phyloP scores from a whole-genome alignment of 2,113 vertebrate species.

The Melospiza melodia region DNA sequence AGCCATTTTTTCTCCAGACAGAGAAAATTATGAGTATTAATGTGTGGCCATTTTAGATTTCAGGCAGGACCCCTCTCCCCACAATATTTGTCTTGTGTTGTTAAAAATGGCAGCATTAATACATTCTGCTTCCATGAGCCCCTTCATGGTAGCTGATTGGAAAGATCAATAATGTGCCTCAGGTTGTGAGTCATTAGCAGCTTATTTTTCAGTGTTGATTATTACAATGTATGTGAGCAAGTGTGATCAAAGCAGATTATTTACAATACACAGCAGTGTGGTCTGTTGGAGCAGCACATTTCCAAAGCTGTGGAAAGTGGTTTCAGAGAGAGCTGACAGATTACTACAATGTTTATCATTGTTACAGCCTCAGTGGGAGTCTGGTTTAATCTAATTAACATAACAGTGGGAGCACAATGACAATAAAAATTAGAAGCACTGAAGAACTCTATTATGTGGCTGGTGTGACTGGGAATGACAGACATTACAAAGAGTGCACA shows the following conservation, averaged over 20 bases:
- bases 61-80: not conserved
- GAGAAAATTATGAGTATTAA: not conserved
- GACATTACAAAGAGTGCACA: not conserved
- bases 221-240: not conserved
- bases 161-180: not conserved
- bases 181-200: not conserved
- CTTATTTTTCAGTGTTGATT: not conserved
- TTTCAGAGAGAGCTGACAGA: not conserved
- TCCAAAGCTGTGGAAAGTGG: not conserved
- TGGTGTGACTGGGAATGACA: not conserved
- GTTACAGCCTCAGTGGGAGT: constrained; percentile 15
- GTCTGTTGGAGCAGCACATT: not conserved
- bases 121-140: not conserved
- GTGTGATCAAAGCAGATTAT: not conserved
- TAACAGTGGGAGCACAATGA: not conserved
- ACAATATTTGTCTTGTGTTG: not conserved
- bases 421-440: constrained; percentile 12
- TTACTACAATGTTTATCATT: not conserved
- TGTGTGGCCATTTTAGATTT: not conserved
- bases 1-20: not conserved
- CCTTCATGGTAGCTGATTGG: not conserved
- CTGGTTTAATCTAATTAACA: constrained; percentile 37
- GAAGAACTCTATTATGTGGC: not conserved
- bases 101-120: not conserved
- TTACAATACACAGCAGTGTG: not conserved